phyloP scores from a whole-genome alignment of 2,113 vertebrate genomes.

The Glaucomys volans region DNA sequence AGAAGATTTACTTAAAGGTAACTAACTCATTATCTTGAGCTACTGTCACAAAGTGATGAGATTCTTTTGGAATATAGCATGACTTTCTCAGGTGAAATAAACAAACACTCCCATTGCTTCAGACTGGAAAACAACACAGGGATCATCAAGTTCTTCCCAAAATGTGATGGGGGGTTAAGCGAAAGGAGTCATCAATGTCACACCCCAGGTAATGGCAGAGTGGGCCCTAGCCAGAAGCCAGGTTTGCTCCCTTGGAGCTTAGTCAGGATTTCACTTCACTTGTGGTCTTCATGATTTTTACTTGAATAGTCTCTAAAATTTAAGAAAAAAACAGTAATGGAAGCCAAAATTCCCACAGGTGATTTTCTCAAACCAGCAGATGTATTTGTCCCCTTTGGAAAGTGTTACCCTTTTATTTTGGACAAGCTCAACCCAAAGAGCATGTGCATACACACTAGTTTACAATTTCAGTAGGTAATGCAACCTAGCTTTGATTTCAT shows the following conservation, averaged over 20 bases:
- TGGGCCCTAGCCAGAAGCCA: not conserved
- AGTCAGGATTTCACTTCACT: not conserved
- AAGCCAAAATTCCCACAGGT: not conserved
- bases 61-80: not conserved
- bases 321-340: not conserved
- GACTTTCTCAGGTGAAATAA: not conserved
- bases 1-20: slow-evolving; percentile 15
- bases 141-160: not conserved
- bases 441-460: not conserved
- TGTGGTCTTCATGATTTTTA: not conserved
- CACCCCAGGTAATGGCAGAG: not conserved
- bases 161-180: not conserved
- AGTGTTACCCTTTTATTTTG: not conserved
- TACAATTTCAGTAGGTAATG: not conserved
- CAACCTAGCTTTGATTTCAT: not conserved
- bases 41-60: not conserved
- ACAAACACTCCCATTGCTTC: not conserved
- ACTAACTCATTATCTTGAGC: not conserved
- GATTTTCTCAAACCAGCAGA: not conserved
- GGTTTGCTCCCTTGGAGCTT: not conserved
- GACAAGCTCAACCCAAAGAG: not conserved
- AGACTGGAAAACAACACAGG: not conserved
- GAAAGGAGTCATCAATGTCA: not conserved
- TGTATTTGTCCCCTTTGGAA: not conserved
- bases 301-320: not conserved